phyloP scores from a whole-genome alignment of 2,888 invertebrate species.

The Barypeithes pellucidus region DNA sequence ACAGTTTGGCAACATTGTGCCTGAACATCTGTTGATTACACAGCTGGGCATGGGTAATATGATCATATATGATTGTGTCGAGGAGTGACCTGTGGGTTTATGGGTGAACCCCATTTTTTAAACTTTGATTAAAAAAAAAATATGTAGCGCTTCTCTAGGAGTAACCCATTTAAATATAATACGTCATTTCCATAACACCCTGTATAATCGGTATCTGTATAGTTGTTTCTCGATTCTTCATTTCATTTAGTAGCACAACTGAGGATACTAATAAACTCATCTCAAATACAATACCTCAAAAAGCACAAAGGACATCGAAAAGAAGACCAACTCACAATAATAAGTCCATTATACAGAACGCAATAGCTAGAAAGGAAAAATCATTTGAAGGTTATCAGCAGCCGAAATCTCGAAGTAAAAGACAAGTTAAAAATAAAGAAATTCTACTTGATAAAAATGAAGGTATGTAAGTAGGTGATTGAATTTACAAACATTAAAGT shows the following conservation, averaged over 20 bases:
- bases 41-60: no score
- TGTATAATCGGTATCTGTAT: no score
- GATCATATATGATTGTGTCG: no score
- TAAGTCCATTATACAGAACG: slow-evolving; percentile 79
- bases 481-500: no score
- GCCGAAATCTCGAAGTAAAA: slow-evolving; percentile 65
- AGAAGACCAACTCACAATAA: slow-evolving; percentile 77
- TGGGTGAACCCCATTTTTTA: no score
- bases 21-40: no score
- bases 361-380: slow-evolving; percentile 83
- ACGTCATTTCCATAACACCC: no score
- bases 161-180: no score
- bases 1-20: no score
- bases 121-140: no score
- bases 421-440: slow-evolving; percentile 48
- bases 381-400: slow-evolving; percentile 75
- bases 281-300: background rate
- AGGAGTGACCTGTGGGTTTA: no score
- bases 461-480: slow-evolving; percentile 37
- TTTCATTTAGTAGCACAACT: background rate
- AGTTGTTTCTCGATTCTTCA: background rate
- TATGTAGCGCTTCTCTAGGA: no score
- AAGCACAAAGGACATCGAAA: slow-evolving; percentile 71
- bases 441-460: slow-evolving; percentile 52
- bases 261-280: background rate